Percentiles rank a stretch among this genome's conserved stretches.
Conservation (phyloP, 2,113 vertebrate species). For the Etia nguti region DNA sequence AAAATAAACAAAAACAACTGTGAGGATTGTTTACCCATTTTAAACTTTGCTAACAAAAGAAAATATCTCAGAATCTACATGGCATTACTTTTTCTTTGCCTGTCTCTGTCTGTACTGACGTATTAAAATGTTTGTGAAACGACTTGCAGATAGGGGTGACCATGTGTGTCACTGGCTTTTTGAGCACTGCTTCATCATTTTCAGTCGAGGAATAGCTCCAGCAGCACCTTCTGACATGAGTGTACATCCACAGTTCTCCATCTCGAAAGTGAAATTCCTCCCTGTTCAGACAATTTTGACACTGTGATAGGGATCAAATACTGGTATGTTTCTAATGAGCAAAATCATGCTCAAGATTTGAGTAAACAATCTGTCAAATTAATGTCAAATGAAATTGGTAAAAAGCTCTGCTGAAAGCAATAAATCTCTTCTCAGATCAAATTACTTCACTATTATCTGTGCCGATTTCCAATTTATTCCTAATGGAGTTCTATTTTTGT, state of each 20-base stretch:
- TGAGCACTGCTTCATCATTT: background rate
- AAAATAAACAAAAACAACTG: background rate
- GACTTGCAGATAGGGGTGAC: background rate
- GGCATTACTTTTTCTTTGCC: background rate
- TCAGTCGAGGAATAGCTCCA: background rate
- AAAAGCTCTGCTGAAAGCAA: background rate
- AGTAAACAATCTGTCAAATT: background rate
- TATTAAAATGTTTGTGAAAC: background rate
- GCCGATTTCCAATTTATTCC: background rate
- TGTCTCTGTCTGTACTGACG: background rate
- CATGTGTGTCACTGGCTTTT: background rate
- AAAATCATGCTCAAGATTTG: background rate
- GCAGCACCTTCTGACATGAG: rapidly evolving
- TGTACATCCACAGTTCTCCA: background rate
- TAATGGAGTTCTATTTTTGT: background rate
- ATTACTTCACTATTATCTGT: background rate
- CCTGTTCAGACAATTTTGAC: background rate
- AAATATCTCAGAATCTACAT: background rate
- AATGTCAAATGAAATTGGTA: background rate
- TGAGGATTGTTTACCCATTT: background rate
- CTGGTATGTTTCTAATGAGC: background rate
- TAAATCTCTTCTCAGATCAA: background rate
- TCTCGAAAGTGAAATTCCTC: background rate
- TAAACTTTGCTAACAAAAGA: background rate
- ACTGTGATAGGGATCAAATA: background rate